These are phyloP conservation scores for Cloeon dipterum DNA, from an alignment of 2,888 invertebrate species.

Conservation along the genomic window DNA sequence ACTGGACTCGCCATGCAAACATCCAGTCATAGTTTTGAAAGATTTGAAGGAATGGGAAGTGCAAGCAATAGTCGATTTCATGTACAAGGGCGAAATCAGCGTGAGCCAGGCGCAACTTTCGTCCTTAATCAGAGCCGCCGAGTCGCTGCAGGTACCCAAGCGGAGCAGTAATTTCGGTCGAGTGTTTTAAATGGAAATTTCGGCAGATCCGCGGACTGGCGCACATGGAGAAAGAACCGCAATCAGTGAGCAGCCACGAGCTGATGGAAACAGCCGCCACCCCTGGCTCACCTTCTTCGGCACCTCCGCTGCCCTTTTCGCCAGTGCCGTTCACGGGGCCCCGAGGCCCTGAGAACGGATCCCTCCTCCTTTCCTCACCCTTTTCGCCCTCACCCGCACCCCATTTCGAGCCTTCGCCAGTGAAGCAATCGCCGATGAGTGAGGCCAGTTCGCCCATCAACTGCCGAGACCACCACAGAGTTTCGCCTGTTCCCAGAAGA, in stretches of 20 bases:
- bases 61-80: constrained; percentile 74
- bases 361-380: constrained; percentile 4
- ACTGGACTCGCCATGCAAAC: constrained; percentile 78
- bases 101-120: constrained; percentile 67
- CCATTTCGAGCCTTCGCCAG: constrained; percentile 12
- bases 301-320: constrained; percentile 10
- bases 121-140: constrained; percentile 66
- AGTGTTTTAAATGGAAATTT: too few species aligned
- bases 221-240: constrained; percentile 25
- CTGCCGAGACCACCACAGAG: constrained; percentile 5
- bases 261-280: constrained; percentile 6
- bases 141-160: constrained; percentile 59
- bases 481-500: constrained; percentile 26
- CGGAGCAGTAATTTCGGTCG: too few species aligned
- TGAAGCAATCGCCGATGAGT: background rate
- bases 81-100: constrained; percentile 83
- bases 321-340: constrained; percentile 5
- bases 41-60: constrained; percentile 78
- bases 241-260: constrained; percentile 16
- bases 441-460: background rate
- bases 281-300: constrained; percentile 21
- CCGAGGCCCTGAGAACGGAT: constrained; percentile 1
- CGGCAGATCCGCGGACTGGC: constrained; percentile 51
- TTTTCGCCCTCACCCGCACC: constrained; percentile 8
- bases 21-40: constrained; percentile 77